These are phyloP conservation scores for Smutsia temminckii DNA, from an alignment of 2,797 vertebrate species.

Conservation along the genomic window DNA sequence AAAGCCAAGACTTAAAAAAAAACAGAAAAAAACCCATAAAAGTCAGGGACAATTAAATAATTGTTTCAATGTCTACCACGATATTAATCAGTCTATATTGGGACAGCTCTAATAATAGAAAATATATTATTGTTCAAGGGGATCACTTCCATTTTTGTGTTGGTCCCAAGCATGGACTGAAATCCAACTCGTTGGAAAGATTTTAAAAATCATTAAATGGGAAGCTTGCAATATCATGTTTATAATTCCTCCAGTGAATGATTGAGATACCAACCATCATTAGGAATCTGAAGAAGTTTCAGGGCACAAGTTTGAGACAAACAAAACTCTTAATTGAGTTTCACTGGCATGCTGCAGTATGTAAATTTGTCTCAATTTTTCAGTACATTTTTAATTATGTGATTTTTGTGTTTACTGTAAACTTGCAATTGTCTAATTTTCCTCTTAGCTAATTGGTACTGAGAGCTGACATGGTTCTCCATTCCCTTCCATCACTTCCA, in stretches of 20 bases:
- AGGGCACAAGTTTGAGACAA: neutral
- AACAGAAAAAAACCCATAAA: neutral
- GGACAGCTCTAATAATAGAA: neutral
- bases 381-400: neutral
- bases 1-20: neutral
- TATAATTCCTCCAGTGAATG: neutral
- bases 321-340: neutral
- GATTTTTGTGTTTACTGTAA: neutral
- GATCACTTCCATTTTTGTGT: neutral
- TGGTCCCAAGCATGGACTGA: neutral
- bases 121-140: neutral
- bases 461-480: neutral
- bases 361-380: neutral
- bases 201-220: conserved; percentile 13
- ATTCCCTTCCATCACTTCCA: neutral
- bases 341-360: neutral
- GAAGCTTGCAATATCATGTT: neutral
- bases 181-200: neutral
- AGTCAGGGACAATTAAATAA: neutral
- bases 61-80: neutral
- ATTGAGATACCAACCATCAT: neutral
- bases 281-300: neutral
- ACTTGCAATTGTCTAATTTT: neutral
- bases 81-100: neutral
- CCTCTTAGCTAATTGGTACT: conserved; percentile 2